A percentile compares a stretch with the other conserved stretches of the same genome.
phyloP scores from a whole-genome alignment of 2,888 invertebrate species.

The Cryptocheilus praepositus region DNA sequence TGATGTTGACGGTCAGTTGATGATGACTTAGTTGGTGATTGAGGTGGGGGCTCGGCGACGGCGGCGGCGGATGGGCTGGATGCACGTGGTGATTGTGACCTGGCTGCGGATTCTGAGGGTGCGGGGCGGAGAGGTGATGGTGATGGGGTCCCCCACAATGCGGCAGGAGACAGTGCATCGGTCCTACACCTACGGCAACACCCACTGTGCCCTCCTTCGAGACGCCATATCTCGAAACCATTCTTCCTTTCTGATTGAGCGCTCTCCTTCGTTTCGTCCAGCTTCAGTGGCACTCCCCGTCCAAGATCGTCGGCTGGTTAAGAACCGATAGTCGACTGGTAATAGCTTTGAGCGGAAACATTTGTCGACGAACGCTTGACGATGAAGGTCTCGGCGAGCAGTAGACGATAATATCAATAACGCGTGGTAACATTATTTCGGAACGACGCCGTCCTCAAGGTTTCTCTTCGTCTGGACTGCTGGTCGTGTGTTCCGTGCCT shows the following conservation, averaged over 20 bases:
- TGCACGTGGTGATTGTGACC: constrained; percentile 69
- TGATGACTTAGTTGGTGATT: constrained; percentile 67
- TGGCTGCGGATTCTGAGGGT: constrained; percentile 65
- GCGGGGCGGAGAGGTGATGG: constrained; percentile 65
- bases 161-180: constrained; percentile 65
- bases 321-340: constrained; percentile 16
- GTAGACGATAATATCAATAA: constrained; percentile 5
- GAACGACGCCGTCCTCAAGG: too few species aligned
- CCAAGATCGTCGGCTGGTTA: constrained; percentile 27
- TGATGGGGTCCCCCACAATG: constrained; percentile 66
- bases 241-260: constrained; percentile 38
- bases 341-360: constrained; percentile 13
- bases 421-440: neutral
- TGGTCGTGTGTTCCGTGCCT: too few species aligned
- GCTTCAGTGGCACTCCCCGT: constrained; percentile 27
- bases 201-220: constrained; percentile 70
- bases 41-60: constrained; percentile 66
- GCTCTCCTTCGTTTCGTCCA: constrained; percentile 31
- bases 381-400: too few species aligned
- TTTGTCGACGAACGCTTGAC: constrained; percentile 11
- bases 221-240: constrained; percentile 71
- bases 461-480: too few species aligned
- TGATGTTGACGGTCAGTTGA: constrained; percentile 66
- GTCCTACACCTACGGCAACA: constrained; percentile 67
- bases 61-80: constrained; percentile 64